Percentiles rank a stretch among this genome's conserved stretches.
phyloP scores from a whole-genome alignment of 2,888 invertebrate genomes.

The Dicranocentrus wangi region DNA sequence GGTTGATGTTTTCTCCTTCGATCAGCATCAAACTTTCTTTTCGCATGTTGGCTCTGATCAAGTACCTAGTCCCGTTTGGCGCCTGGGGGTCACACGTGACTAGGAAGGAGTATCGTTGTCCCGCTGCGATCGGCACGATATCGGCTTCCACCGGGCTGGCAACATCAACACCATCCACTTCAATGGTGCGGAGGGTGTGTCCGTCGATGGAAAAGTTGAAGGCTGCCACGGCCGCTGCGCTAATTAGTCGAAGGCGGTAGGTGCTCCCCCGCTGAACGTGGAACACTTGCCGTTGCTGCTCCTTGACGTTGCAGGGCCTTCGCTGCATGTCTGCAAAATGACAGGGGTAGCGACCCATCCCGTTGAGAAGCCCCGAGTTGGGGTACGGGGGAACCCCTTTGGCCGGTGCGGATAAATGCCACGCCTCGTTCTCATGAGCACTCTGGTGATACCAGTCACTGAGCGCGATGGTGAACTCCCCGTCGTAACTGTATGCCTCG shows the following conservation, averaged over 20 bases:
- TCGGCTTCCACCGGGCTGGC: conserved; percentile 28
- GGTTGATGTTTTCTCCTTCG: conserved; percentile 60
- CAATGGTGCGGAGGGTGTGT: conserved; percentile 59
- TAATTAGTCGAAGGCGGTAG: conserved; percentile 66
- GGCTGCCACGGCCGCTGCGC: conserved; percentile 53
- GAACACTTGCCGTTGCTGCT: conserved; percentile 53
- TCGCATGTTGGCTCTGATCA: conserved; percentile 59
- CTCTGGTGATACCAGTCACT: conserved; percentile 63
- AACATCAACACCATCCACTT: conserved; percentile 65
- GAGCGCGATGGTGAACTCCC: conserved; percentile 59
- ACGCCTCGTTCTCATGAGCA: conserved; percentile 47
- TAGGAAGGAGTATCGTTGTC: conserved; percentile 68
- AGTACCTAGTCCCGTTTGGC: conserved; percentile 9
- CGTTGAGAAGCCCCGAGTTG: conserved; percentile 65
- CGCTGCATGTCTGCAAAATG: conserved; percentile 39
- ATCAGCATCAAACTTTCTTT: conserved; percentile 53
- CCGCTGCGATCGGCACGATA: conserved; percentile 51
- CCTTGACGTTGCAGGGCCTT: conserved; percentile 14
- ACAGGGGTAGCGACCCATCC: conserved; percentile 65
- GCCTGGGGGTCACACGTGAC: conserved; percentile 21
- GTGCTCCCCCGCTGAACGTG: conserved; percentile 32
- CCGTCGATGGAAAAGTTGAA: conserved; percentile 69
- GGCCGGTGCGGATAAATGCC: conserved; percentile 26
- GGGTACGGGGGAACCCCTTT: conserved; percentile 64
- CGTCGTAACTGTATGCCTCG: conserved; percentile 54